Evolutionary conservation across 2,113 vertebrate species (phyloP).

Genomic region (Mola mola): DNA sequence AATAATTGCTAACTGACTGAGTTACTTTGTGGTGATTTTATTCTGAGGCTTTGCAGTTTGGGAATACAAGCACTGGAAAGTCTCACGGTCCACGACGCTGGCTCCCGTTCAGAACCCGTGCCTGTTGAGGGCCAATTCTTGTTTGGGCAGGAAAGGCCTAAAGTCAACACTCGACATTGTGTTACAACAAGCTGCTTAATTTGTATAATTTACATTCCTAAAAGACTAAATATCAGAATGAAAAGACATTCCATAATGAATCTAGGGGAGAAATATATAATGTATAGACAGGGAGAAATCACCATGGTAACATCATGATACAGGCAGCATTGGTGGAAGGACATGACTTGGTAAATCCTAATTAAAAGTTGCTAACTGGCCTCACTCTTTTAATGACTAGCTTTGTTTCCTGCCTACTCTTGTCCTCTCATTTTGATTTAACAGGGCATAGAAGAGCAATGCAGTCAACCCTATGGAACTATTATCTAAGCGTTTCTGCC

Average conservation of each 20-base stretch:
- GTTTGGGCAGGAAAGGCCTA: conserved; percentile 37
- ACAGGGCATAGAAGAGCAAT: conserved; percentile 63
- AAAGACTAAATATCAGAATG: neutral
- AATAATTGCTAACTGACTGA: neutral
- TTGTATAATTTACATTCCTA: neutral
- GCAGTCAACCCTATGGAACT: conserved; percentile 59
- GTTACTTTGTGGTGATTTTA: conserved; percentile 18
- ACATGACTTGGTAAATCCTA: conserved; percentile 7
- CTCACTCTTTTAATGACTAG: conserved; percentile 27
- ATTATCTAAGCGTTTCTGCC: conserved; percentile 65
- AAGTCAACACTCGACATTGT: conserved; percentile 19
- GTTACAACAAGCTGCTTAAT: conserved; percentile 26
- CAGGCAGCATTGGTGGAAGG: neutral
- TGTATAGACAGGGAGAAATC: neutral
- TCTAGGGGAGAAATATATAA: no score
- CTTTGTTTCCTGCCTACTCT: conserved; percentile 36
- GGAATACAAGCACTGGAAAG: conserved; percentile 25
- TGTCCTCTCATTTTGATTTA: conserved; percentile 66
- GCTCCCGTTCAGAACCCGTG: conserved; percentile 30
- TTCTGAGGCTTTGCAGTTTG: conserved; percentile 2
- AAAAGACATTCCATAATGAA: neutral
- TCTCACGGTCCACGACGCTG: conserved; percentile 21
- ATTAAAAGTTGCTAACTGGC: conserved; percentile 46
- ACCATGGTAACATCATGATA: neutral
- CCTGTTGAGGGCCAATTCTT: conserved; percentile 26